Evolutionary conservation across 2,888 invertebrate genomes (phyloP).

Genomic region (Lithophane ornitopus): DNA sequence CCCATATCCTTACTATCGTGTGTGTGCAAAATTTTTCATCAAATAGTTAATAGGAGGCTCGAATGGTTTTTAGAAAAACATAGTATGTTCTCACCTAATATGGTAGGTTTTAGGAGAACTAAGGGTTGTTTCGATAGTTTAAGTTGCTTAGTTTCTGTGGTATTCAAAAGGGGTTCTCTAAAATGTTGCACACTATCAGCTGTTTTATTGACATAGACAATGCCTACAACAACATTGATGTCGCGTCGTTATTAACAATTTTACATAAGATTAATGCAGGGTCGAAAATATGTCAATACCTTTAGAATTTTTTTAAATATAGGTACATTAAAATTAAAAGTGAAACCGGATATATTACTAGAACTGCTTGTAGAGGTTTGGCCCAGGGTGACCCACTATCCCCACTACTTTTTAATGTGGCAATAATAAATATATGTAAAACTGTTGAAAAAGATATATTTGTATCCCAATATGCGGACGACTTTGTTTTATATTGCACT

Average conservation of each 20-base stretch:
- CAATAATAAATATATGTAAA: background rate
- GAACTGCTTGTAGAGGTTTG: slow-evolving; percentile 1
- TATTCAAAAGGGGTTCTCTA: background rate
- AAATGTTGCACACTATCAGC: background rate
- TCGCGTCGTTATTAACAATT: background rate
- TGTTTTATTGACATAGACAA: background rate
- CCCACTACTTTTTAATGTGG: background rate
- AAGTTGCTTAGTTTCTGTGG: background rate
- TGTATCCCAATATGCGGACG: background rate
- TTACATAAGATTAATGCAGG: background rate
- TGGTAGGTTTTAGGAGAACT: background rate
- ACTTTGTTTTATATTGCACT: background rate
- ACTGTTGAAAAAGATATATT: background rate
- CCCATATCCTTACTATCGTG: background rate
- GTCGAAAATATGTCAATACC: background rate
- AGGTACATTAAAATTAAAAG: background rate
- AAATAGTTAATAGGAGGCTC: background rate
- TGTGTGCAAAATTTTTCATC: background rate
- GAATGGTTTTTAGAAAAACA: background rate
- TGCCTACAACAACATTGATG: background rate
- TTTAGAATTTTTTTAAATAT: background rate
- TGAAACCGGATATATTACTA: background rate
- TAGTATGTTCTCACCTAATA: background rate
- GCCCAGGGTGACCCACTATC: background rate
- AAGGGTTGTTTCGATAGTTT: background rate